Conservation (phyloP, 2,888 invertebrate genomes). For the Acronicta aceris region DNA sequence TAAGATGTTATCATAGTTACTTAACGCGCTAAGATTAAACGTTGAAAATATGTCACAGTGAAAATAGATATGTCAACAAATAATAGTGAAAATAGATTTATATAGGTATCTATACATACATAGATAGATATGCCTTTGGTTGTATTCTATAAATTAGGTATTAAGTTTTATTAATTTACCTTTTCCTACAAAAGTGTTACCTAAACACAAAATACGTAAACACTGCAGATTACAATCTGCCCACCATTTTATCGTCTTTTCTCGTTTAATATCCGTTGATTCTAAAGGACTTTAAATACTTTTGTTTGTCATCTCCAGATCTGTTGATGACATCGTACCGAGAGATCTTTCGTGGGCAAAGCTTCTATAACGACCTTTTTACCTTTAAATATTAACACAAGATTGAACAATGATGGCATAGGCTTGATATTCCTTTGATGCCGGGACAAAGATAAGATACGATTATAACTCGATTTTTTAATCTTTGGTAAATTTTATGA, state of each 20-base stretch:
- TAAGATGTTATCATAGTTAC: no score
- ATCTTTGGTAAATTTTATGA: neutral
- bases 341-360: conserved; percentile 16
- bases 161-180: no score
- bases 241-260: conserved; percentile 14
- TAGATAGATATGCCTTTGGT: no score
- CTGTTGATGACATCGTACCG: conserved; percentile 37
- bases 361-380: conserved; percentile 23
- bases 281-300: conserved; percentile 27
- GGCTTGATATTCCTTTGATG: conserved; percentile 16
- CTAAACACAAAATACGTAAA: no score
- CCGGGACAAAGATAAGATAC: conserved; percentile 10
- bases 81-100: no score
- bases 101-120: no score
- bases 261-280: conserved; percentile 39
- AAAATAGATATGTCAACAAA: no score
- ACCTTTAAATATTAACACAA: conserved; percentile 35
- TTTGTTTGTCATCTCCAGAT: conserved; percentile 44
- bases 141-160: no score
- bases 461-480: neutral
- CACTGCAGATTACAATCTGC: neutral
- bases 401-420: conserved; percentile 39
- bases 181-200: no score
- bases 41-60: no score
- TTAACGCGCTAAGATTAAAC: no score